phyloP scores from a whole-genome alignment of 1,140 invertebrate genomes.

The Oryzaephilus surinamensis region DNA sequence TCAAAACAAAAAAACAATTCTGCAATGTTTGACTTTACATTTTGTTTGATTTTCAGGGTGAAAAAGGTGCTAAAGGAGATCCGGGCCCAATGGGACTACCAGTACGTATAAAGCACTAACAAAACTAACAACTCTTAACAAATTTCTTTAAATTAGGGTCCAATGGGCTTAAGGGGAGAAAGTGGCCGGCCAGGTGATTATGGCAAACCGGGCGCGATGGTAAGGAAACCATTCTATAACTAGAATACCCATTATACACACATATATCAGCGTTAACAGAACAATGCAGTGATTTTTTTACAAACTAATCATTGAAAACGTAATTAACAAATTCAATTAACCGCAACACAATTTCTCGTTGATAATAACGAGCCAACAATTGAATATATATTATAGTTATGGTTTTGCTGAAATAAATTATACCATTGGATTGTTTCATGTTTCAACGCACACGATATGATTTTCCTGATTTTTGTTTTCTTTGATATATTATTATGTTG shows the following conservation, averaged over 20 bases:
- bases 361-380: too few species aligned
- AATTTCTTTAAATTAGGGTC: conserved; percentile 51
- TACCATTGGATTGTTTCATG: conserved; percentile 25
- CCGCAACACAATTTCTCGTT: background rate
- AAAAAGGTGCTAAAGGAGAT: conserved; percentile 81
- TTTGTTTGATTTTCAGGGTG: conserved; percentile 56
- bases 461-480: conserved; percentile 5
- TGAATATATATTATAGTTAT: too few species aligned
- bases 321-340: conserved; percentile 1
- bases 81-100: conserved; percentile 90
- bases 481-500: too few species aligned
- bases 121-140: background rate
- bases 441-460: conserved; percentile 3
- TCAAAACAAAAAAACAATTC: background rate
- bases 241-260: conserved; percentile 22
- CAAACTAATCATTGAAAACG: conserved; percentile 12
- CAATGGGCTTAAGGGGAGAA: conserved; percentile 79
- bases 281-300: conserved; percentile 30
- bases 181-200: conserved; percentile 59
- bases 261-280: conserved; percentile 26
- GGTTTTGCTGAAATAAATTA: too few species aligned
- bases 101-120: conserved; percentile 55
- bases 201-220: conserved; percentile 66
- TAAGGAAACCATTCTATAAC: conserved; percentile 46
- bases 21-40: background rate